These are phyloP conservation scores for Pachycephus smyrnensis DNA, from an alignment of 2,888 invertebrate species.

Conservation along the genomic window DNA sequence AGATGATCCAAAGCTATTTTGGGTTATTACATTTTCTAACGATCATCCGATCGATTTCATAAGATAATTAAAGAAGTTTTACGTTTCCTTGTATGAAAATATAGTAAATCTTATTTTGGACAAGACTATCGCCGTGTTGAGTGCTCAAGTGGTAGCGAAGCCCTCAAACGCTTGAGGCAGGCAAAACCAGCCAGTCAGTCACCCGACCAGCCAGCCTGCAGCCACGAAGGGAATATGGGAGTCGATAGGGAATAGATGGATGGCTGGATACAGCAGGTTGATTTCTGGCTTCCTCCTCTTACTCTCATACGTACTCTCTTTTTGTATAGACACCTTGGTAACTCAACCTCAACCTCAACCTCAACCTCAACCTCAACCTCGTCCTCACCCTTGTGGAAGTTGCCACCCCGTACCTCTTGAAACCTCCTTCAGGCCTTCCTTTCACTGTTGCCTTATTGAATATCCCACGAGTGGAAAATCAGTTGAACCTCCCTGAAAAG, in stretches of 20 bases:
- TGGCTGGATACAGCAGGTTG: conserved; percentile 32
- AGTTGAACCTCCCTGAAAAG: conserved; percentile 55
- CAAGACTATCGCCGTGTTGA: conserved; percentile 47
- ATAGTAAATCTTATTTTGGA: conserved; percentile 29
- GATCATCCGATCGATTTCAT: neutral
- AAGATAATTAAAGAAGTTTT: neutral
- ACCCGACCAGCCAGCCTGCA: conserved; percentile 5
- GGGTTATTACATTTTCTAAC: neutral
- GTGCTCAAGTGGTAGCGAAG: conserved; percentile 43
- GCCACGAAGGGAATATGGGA: conserved; percentile 30
- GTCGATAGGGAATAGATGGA: conserved; percentile 47
- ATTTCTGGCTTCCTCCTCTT: conserved; percentile 39
- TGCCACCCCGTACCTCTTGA: conserved; percentile 34
- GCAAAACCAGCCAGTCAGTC: conserved; percentile 4
- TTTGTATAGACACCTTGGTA: conserved; percentile 36
- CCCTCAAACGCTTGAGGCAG: conserved; percentile 42
- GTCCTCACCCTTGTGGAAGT: conserved; percentile 33
- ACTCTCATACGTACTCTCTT: conserved; percentile 37
- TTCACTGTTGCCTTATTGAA: conserved; percentile 64
- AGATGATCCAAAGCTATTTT: neutral
- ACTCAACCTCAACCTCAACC: conserved; percentile 16
- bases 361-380: conserved; percentile 15
- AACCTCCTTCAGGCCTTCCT: conserved; percentile 54
- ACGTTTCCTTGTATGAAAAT: neutral
- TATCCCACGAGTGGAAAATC: conserved; percentile 64